A percentile compares a stretch with the other conserved stretches of the same genome.
Conservation (phyloP, 2,113 vertebrate genomes). For the Ivindomyrus marchei region DNA sequence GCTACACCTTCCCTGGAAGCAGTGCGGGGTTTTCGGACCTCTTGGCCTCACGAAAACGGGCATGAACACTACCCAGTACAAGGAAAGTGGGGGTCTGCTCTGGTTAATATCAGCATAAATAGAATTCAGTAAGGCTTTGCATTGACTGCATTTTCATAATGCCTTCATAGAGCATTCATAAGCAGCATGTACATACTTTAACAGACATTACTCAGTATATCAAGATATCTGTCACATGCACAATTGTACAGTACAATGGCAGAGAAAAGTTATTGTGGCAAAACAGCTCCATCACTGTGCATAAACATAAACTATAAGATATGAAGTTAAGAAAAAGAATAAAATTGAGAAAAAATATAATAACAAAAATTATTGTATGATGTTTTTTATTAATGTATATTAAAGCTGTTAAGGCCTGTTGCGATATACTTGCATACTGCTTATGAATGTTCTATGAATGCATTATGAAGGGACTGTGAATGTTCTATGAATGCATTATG, state of each 20-base stretch:
- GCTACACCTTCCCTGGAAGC: not conserved
- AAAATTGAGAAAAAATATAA: not conserved
- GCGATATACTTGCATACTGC: not conserved
- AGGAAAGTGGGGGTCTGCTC: not conserved
- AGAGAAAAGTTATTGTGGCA: not conserved
- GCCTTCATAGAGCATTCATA: not conserved
- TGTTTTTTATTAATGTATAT: too few relatives aligned
- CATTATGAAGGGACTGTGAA: too few relatives aligned
- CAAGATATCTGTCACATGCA: not conserved
- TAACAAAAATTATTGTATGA: too few relatives aligned
- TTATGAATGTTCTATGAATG: not conserved
- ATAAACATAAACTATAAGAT: not conserved
- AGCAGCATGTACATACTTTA: not conserved
- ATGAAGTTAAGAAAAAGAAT: not conserved
- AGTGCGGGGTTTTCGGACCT: not conserved
- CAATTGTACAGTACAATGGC: not conserved
- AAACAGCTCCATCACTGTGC: not conserved
- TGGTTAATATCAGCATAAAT: not conserved
- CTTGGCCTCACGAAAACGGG: not conserved
- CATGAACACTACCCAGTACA: not conserved
- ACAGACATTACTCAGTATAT: not conserved
- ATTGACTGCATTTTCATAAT: not conserved
- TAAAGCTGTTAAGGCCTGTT: too few relatives aligned
- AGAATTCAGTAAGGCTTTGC: not conserved
- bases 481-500: too few relatives aligned